A percentile compares a stretch with the other conserved stretches of the same genome.
Conservation (phyloP, 1,140 invertebrate species). For the Antheraea mylitta region DNA sequence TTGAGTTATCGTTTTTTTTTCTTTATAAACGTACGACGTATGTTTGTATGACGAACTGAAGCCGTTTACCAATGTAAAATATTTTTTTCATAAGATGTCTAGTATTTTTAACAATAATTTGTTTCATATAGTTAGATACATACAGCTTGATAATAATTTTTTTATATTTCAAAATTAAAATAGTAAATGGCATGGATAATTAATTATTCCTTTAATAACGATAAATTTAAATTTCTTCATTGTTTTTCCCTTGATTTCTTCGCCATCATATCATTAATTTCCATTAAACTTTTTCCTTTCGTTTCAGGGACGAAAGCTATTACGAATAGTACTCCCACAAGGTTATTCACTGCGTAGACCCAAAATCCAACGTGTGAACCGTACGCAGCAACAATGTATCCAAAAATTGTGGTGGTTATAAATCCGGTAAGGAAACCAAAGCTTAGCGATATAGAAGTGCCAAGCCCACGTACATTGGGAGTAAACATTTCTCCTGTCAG, state of each 20-base stretch:
- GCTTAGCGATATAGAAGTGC: neutral
- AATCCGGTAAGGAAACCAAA: neutral
- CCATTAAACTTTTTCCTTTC: constrained; percentile 12
- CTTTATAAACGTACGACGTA: too few relatives aligned
- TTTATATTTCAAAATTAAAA: too few relatives aligned
- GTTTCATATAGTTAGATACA: too few relatives aligned
- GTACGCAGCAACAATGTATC: neutral
- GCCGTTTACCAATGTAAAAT: too few relatives aligned
- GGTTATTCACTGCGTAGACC: constrained; percentile 1
- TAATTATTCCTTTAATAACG: too few relatives aligned
- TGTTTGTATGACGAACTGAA: too few relatives aligned
- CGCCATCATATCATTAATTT: constrained; percentile 8
- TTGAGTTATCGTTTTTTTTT: too few relatives aligned
- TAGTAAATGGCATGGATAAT: too few relatives aligned
- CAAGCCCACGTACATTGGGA: constrained; percentile 9
- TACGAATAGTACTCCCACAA: neutral
- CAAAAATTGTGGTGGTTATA: constrained; percentile 4
- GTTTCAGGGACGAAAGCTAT: constrained; percentile 8
- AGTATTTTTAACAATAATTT: too few relatives aligned
- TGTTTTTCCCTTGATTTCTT: neutral
- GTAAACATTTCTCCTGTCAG: constrained; percentile 13
- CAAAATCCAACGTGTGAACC: constrained; percentile 6
- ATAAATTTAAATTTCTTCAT: too few relatives aligned
- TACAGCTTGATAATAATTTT: too few relatives aligned
- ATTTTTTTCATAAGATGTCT: too few relatives aligned